Percentiles rank a stretch among this genome's conserved stretches.
Conservation (phyloP, 2,888 invertebrate species). For the Harpalus rubripes region DNA sequence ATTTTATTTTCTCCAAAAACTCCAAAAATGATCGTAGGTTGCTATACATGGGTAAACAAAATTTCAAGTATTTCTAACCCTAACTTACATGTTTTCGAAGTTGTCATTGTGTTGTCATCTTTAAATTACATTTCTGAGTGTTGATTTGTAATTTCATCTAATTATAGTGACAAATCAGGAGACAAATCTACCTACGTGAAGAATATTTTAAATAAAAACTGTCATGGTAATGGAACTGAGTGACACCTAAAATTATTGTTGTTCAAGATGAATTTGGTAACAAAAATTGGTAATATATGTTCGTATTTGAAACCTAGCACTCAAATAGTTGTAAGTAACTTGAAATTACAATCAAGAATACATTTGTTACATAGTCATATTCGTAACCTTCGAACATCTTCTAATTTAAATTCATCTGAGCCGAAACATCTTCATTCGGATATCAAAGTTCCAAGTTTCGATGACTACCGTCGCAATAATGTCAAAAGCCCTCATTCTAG, state of each 20-base stretch:
- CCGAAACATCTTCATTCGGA: constrained; percentile 94
- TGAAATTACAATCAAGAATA: constrained; percentile 77
- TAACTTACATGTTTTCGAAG: not conserved
- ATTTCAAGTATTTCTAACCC: not conserved
- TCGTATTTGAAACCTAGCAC: constrained; percentile 85
- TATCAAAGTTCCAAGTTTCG: constrained; percentile 92
- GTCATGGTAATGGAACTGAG: not conserved
- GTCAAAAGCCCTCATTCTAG: constrained; percentile 82
- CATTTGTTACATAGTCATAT: too few species aligned
- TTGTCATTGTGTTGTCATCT: not conserved
- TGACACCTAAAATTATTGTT: not conserved
- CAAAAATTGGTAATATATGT: constrained; percentile 82
- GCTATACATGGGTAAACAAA: not conserved
- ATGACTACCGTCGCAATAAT: constrained; percentile 87
- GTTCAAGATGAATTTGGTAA: constrained; percentile 52
- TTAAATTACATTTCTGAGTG: too few species aligned
- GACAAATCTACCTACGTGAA: not conserved
- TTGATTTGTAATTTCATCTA: too few species aligned
- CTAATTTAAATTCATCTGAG: constrained; percentile 72
- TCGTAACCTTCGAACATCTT: too few species aligned
- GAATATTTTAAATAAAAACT: not conserved
- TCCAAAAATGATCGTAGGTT: not conserved
- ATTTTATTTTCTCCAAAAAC: too few species aligned
- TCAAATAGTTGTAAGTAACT: constrained; percentile 84
- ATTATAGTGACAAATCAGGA: too few species aligned